Evolutionary conservation across 2,888 invertebrate genomes (phyloP).

Genomic region (Ametastegia equiseti): DNA sequence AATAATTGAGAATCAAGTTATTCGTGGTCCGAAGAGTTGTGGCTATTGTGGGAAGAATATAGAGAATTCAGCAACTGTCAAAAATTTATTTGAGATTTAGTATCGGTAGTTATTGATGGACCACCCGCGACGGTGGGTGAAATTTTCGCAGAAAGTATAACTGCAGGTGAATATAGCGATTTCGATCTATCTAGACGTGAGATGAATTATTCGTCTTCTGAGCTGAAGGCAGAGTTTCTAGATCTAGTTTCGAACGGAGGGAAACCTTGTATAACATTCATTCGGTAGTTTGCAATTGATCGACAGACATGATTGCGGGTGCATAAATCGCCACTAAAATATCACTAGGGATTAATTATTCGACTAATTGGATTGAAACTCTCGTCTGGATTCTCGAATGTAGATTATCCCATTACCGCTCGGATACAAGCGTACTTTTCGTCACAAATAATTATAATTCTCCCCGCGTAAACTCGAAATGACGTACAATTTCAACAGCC

Average conservation of each 20-base stretch:
- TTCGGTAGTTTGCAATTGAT: conserved; percentile 15
- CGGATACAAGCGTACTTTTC: no score
- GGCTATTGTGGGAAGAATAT: no score
- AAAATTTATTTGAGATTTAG: not conserved
- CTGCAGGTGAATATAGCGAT: not conserved
- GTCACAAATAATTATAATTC: no score
- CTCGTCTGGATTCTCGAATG: not conserved
- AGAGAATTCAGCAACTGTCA: no score
- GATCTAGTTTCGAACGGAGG: not conserved
- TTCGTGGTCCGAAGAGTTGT: no score
- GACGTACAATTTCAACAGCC: not conserved
- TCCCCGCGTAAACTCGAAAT: no score
- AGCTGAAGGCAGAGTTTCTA: not conserved
- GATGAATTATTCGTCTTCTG: conserved; percentile 15
- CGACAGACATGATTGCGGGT: not conserved
- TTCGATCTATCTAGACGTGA: not conserved
- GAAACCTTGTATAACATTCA: conserved; percentile 11
- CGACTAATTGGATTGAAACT: not conserved
- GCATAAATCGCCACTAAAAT: not conserved
- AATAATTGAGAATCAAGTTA: no score
- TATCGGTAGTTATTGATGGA: not conserved
- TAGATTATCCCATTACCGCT: no score
- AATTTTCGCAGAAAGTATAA: no score
- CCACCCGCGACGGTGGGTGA: not conserved
- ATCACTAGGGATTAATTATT: conserved; percentile 15